These are phyloP conservation scores for Epistrophella euchroma DNA, from an alignment of 2,888 invertebrate species.

Conservation along the genomic window DNA sequence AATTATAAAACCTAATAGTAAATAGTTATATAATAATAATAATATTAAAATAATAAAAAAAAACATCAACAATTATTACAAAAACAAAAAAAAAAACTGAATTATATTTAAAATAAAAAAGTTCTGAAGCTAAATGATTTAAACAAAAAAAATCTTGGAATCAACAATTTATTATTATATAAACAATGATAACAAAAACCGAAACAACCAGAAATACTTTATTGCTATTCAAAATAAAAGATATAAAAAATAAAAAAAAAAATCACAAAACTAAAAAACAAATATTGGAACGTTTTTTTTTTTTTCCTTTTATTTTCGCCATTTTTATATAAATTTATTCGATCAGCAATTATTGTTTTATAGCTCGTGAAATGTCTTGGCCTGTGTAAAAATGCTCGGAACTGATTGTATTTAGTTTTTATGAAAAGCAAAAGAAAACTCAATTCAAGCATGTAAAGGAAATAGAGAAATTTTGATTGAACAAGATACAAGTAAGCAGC, in stretches of 20 bases:
- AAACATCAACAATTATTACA: constrained; percentile 60
- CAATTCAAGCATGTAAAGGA: not conserved
- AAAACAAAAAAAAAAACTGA: constrained; percentile 62
- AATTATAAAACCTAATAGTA: constrained; percentile 73
- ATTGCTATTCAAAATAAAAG: constrained; percentile 73
- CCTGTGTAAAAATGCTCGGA: not conserved
- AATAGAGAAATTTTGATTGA: not conserved
- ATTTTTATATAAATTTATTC: constrained; percentile 1
- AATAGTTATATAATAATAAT: constrained; percentile 76
- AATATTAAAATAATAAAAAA: constrained; percentile 66
- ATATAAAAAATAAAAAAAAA: constrained; percentile 55
- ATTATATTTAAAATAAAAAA: constrained; percentile 64
- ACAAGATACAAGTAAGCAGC: not conserved
- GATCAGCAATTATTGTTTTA: not conserved
- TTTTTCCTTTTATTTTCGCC: constrained; percentile 42
- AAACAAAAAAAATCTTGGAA: constrained; percentile 51
- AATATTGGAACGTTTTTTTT: constrained; percentile 34
- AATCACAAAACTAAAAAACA: constrained; percentile 44
- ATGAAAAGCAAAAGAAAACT: not conserved
- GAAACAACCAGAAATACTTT: constrained; percentile 55
- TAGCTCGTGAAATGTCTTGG: not conserved
- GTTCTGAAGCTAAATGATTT: constrained; percentile 68
- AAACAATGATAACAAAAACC: constrained; percentile 59
- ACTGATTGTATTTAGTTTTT: not conserved
- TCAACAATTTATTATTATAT: constrained; percentile 71